Evolutionary conservation across 2,113 vertebrate species (phyloP), one percentile per base, ranked within the genome.

Genomic region (Monopterus albus): DNA sequence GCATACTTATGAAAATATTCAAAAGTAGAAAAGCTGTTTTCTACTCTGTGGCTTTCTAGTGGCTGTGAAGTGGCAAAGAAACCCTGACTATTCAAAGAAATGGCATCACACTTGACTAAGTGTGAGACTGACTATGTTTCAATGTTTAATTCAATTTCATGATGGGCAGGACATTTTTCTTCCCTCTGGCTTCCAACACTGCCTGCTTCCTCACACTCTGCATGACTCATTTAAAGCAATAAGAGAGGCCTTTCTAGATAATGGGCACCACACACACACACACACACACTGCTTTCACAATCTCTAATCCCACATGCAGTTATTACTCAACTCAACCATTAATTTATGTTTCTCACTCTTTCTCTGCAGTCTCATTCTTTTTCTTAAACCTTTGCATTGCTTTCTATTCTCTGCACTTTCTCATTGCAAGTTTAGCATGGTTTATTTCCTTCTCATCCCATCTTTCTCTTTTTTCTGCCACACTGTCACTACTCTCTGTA

Each of bases 81-180:
- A 79, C 58, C 47, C 60, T 31, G 72, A 59, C 60, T 68, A 74
- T 59, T 72, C 46, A 79, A 56, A 75, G 42, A 72, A 65, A 76
- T 43, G 52, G 61, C 66, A 65, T 63, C 45, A 72, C 69, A 83
- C 57, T 72, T 58, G 57, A 82, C 68, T 62, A 71, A 87, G 70
- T 82, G 68, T 76, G 51, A 85, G 73, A 76, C 58, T 18, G 64
- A 71, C 52, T 69, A 64, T 57, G 63, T 76, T 85, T 83, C 63
- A 78, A 42, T 66, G 60, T 78, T 72, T 74, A 83, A 86, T 85
- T 83, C 56, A 72, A 74, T 79, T 86, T 82, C 13, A 60, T 81
- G 67, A 82, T 14, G 36, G 55, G 29, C 17, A 75, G 57, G 72
- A 70, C 7, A 14, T 67, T 49, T 68, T 58, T 65, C 33, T 26